These are phyloP conservation scores for Otolemur garnettii DNA, from an alignment of 2,113 vertebrate species.

Conservation along the genomic window DNA sequence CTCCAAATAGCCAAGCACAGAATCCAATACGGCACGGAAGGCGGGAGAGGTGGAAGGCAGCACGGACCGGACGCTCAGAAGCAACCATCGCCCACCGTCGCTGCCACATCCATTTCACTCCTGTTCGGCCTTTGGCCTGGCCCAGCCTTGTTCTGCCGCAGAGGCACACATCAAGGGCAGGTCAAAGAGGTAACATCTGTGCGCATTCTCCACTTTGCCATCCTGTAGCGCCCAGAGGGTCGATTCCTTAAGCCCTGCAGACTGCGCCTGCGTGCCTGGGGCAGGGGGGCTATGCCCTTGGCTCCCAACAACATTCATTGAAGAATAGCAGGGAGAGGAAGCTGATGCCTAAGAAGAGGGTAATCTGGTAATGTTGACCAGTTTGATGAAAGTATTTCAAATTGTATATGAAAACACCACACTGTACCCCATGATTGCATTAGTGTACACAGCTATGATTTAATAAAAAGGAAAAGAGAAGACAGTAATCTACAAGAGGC, in stretches of 20 bases:
- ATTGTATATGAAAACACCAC: no score
- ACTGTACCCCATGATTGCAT: no score
- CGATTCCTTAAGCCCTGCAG: no score
- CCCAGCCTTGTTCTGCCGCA: no score
- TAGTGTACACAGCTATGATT: no score
- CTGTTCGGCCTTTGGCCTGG: neutral
- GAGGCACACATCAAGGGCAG: neutral
- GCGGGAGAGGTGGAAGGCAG: slow-evolving; percentile 88
- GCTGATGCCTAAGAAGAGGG: neutral
- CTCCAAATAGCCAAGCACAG: slow-evolving; percentile 92
- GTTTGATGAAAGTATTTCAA: no score
- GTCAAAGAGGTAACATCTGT: neutral
- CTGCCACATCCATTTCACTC: neutral
- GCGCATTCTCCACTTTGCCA: no score
- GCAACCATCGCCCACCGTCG: neutral
- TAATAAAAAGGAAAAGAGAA: no score
- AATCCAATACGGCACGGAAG: slow-evolving; percentile 90
- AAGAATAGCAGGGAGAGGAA: neutral
- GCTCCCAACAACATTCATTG: neutral
- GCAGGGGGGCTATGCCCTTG: neutral
- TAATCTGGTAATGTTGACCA: no score
- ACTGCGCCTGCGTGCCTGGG: neutral
- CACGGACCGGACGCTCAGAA: neutral
- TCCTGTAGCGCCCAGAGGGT: neutral
- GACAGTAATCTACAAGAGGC: neutral